A percentile compares a stretch with the other conserved stretches of the same genome.
These are phyloP conservation scores for Rhinoderma darwinii DNA, from an alignment of 2,113 vertebrate genomes.

Conservation along the genomic window DNA sequence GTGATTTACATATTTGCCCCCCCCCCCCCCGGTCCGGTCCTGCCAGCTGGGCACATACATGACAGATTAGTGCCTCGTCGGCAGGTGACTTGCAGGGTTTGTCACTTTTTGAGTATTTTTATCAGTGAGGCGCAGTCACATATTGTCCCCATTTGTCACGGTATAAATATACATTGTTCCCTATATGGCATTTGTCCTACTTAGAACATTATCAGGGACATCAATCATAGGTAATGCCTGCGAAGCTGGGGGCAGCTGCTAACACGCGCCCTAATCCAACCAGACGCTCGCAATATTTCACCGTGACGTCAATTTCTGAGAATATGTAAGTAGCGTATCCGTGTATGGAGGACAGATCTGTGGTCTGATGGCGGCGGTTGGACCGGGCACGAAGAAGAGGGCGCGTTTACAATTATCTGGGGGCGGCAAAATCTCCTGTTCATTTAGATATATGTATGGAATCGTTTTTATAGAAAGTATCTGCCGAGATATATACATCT, in stretches of 20 bases:
- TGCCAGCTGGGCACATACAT: background rate
- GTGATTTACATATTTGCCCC: background rate
- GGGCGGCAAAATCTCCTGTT: no score
- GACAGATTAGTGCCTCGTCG: background rate
- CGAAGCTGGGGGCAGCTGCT: conserved; percentile 31
- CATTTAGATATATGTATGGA: no score
- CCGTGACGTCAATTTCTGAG: background rate
- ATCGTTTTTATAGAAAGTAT: no score
- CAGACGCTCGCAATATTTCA: background rate
- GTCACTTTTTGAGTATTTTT: conserved; percentile 31
- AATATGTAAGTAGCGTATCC: background rate
- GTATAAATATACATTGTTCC: conserved; percentile 45
- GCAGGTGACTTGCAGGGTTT: conserved; percentile 2
- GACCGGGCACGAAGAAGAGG: no score
- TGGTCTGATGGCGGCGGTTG: background rate
- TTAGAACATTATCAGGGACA: conserved; percentile 32
- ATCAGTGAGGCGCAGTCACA: conserved; percentile 8
- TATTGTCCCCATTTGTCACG: conserved; percentile 24
- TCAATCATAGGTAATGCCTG: conserved; percentile 28
- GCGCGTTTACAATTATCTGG: no score
- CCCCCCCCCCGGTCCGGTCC: background rate
- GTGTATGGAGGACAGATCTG: background rate
- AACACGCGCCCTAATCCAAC: conserved; percentile 15
- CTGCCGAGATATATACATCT: no score
- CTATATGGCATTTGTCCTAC: conserved; percentile 39